Evolutionary conservation across 2,888 invertebrate genomes (phyloP).

Genomic region (Hydropsyche betteni): DNA sequence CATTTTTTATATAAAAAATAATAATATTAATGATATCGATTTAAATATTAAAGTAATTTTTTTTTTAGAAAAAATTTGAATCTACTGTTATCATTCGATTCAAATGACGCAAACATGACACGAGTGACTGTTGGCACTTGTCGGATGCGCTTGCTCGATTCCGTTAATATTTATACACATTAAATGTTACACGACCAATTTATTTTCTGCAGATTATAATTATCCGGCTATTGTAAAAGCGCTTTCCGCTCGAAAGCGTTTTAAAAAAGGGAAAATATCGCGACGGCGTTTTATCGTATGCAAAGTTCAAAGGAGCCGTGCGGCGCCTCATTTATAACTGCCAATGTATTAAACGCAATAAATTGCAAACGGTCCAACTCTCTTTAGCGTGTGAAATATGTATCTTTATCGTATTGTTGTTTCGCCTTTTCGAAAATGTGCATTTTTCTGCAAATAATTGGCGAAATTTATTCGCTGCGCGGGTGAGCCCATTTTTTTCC

Average conservation of each 20-base stretch:
- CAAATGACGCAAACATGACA: conserved; percentile 22
- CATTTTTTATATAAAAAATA: too few species aligned
- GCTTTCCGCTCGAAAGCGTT: neutral
- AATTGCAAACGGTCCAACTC: conserved; percentile 38
- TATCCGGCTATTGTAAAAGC: neutral
- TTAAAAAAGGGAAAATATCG: conserved; percentile 36
- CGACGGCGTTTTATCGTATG: conserved; percentile 38
- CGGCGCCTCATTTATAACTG: conserved; percentile 48
- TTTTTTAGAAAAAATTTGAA: neutral
- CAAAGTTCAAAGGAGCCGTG: conserved; percentile 42
- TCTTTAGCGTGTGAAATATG: conserved; percentile 23
- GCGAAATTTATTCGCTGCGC: conserved; percentile 11
- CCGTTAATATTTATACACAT: neutral
- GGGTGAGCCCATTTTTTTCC: neutral
- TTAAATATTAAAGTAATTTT: neutral
- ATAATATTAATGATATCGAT: too few species aligned
- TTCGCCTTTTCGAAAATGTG: neutral
- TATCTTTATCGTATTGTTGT: neutral
- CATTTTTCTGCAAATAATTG: conserved; percentile 16
- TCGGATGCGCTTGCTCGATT: neutral
- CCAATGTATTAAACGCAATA: conserved; percentile 48
- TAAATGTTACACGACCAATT: neutral
- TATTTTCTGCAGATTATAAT: too few species aligned
- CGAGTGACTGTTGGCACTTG: conserved; percentile 8
- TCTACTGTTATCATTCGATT: neutral